Evolutionary conservation across 2,113 vertebrate species (phyloP).

Genomic region (Bufo bufo): DNA sequence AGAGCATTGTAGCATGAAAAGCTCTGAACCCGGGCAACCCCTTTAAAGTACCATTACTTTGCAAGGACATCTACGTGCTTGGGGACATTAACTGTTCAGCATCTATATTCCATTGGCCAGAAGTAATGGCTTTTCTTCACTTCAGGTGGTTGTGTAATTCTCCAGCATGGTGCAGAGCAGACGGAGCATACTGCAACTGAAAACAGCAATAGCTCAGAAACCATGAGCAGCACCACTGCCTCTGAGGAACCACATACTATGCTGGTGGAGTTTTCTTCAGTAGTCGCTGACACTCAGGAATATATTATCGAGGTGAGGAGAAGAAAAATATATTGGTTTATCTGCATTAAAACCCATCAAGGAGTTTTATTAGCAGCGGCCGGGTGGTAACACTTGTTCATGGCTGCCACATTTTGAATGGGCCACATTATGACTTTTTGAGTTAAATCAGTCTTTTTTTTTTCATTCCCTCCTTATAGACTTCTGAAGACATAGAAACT

Average conservation of each 20-base stretch:
- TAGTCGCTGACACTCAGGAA: slow-evolving; percentile 97
- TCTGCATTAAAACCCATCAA: too few species aligned
- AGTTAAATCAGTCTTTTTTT: not conserved
- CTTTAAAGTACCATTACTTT: too few species aligned
- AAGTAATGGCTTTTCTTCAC: not conserved
- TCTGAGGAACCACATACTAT: slow-evolving; percentile 90
- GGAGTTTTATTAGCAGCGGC: too few species aligned
- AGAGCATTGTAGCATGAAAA: too few species aligned
- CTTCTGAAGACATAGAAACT: slow-evolving; percentile 75
- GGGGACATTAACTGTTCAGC: too few species aligned
- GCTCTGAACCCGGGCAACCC: too few species aligned
- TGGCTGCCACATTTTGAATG: too few species aligned
- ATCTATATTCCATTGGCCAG: not conserved
- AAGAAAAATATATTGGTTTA: too few species aligned
- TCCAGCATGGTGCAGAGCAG: slow-evolving; percentile 64
- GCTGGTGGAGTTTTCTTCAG: slow-evolving; percentile 94
- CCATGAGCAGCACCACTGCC: slow-evolving; percentile 76
- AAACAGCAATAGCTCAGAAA: slow-evolving; percentile 76
- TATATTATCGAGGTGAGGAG: slow-evolving; percentile 91
- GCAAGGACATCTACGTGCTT: too few species aligned
- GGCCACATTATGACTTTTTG: too few species aligned
- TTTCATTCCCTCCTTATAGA: slow-evolving; percentile 10
- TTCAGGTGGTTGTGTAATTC: slow-evolving; percentile 85
- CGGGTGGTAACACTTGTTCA: too few species aligned
- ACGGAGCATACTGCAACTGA: slow-evolving; percentile 67